phyloP scores from a whole-genome alignment of 2,888 invertebrate species.

The Polyommatus icarus region DNA sequence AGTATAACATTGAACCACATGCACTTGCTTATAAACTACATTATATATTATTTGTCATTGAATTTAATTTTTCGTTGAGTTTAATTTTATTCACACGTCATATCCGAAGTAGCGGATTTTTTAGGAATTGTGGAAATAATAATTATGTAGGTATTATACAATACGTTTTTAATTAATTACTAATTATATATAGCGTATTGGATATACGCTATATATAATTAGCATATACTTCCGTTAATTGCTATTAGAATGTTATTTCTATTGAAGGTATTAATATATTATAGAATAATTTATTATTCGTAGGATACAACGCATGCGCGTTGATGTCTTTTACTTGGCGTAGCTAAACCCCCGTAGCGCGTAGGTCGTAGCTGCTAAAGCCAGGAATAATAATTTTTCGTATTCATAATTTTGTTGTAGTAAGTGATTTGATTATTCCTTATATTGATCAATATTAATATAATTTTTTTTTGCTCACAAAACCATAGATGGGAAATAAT shows the following conservation, averaged over 20 bases:
- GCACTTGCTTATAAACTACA: not conserved
- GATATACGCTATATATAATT: not conserved
- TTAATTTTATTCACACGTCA: not conserved
- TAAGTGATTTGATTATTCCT: too few relatives aligned
- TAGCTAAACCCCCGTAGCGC: not conserved
- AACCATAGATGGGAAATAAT: too few relatives aligned
- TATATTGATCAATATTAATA: too few relatives aligned
- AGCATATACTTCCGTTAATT: not conserved
- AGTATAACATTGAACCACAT: conserved; percentile 3
- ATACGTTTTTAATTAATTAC: not conserved
- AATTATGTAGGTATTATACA: not conserved
- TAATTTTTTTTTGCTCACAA: too few relatives aligned
- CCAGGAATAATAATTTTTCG: too few relatives aligned
- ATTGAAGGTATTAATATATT: not conserved
- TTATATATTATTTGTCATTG: not conserved
- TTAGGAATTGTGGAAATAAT: not conserved
- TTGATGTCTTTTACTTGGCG: conserved; percentile 2
- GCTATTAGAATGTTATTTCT: not conserved
- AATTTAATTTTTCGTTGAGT: not conserved
- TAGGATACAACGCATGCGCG: not conserved
- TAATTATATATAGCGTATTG: too few relatives aligned
- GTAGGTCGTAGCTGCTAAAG: not conserved
- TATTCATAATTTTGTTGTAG: too few relatives aligned
- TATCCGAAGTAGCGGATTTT: not conserved
- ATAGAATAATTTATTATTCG: too few relatives aligned